Conservation (phyloP, 2,888 invertebrate genomes). For the Tribolium freemani region DNA sequence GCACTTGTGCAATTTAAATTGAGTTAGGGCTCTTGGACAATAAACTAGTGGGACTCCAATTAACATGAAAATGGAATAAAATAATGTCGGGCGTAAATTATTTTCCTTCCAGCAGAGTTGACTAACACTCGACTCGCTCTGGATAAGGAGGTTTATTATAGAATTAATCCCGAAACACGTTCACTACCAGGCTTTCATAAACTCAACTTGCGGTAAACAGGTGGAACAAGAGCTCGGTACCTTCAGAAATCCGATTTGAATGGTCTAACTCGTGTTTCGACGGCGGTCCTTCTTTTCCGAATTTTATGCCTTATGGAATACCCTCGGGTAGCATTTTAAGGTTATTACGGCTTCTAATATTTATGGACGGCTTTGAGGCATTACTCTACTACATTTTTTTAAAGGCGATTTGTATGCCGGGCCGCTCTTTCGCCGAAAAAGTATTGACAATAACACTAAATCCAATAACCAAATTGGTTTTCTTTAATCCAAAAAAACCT, state of each 20-base stretch:
- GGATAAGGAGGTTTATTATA: constrained; percentile 9
- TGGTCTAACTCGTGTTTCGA: constrained; percentile 5
- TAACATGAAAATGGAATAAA: constrained; percentile 60
- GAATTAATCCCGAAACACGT: constrained; percentile 23
- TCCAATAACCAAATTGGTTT: constrained; percentile 23
- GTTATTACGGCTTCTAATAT: constrained; percentile 41
- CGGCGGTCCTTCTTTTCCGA: constrained; percentile 10
- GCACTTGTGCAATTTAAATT: constrained; percentile 50
- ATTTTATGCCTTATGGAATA: constrained; percentile 35
- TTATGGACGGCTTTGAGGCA: constrained; percentile 41
- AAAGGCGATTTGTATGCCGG: constrained; percentile 24
- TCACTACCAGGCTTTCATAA: not conserved
- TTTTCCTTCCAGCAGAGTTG: constrained; percentile 24
- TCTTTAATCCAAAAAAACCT: not conserved
- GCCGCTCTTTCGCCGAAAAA: not conserved
- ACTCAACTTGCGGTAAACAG: constrained; percentile 7
- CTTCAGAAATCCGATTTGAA: constrained; percentile 25
- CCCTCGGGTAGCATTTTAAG: constrained; percentile 34
- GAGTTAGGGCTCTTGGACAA: constrained; percentile 54
- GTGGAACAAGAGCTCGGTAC: constrained; percentile 4
- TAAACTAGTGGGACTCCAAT: constrained; percentile 55
- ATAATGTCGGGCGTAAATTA: constrained; percentile 48
- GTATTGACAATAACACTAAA: constrained; percentile 25
- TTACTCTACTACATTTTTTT: constrained; percentile 32
- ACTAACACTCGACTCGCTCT: constrained; percentile 3